Evolutionary conservation across 2,888 invertebrate genomes (phyloP).

Genomic region (Nysson spinosus): DNA sequence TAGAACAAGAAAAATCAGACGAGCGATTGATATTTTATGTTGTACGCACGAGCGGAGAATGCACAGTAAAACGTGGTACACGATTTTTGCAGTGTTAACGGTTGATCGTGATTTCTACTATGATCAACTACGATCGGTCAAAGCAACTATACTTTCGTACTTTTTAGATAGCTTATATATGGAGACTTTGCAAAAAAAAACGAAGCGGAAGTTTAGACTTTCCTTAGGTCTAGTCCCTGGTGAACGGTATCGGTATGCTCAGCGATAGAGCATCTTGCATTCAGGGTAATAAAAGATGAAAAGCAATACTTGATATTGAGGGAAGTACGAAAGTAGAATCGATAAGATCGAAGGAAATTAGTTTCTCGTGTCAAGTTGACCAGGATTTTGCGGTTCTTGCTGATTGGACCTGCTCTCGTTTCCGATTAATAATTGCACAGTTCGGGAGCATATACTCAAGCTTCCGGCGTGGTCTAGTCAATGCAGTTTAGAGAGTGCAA

Average conservation of each 20-base stretch:
- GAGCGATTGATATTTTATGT: constrained; percentile 36
- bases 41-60: constrained; percentile 46
- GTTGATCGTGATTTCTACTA: constrained; percentile 5
- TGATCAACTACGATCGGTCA: no score
- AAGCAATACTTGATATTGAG: constrained; percentile 9
- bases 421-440: constrained; percentile 36
- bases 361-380: constrained; percentile 1
- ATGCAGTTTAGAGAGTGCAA: constrained; percentile 24
- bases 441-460: constrained; percentile 35
- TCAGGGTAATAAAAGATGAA: constrained; percentile 14
- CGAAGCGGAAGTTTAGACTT: constrained; percentile 35
- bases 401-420: constrained; percentile 39
- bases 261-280: constrained; percentile 24
- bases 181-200: constrained; percentile 31
- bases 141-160: constrained; percentile 27
- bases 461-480: constrained; percentile 49
- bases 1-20: background rate
- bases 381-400: constrained; percentile 2
- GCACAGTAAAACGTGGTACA: constrained; percentile 41
- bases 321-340: constrained; percentile 28
- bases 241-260: constrained; percentile 38
- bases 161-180: constrained; percentile 41
- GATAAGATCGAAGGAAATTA: constrained; percentile 4
- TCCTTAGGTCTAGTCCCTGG: constrained; percentile 57
- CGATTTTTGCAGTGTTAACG: constrained; percentile 4